Evolutionary conservation across 2,888 invertebrate genomes (phyloP).

Genomic region (Phanerotoma sp.): DNA sequence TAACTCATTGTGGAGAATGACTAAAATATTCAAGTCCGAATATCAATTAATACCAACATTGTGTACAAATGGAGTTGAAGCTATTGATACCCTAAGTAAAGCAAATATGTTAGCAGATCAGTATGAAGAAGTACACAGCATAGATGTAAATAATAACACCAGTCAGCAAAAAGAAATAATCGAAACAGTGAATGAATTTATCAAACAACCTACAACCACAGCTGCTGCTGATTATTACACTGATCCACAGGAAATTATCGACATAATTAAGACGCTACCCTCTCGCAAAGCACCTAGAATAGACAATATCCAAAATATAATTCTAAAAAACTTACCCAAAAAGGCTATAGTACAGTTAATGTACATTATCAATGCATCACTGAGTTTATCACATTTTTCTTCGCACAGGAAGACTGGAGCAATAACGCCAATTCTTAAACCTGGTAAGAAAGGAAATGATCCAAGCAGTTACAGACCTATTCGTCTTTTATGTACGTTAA

Average conservation of each 20-base stretch:
- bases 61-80: constrained; percentile 12
- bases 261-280: constrained; percentile 9
- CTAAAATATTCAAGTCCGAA: constrained; percentile 27
- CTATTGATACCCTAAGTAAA: constrained; percentile 26
- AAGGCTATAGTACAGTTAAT: constrained; percentile 15
- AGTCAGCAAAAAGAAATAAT: constrained; percentile 26
- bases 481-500: constrained; percentile 12
- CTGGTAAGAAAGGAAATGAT: constrained; percentile 13
- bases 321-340: constrained; percentile 7
- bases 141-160: constrained; percentile 28
- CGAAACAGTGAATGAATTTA: constrained; percentile 9
- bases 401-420: constrained; percentile 19
- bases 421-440: constrained; percentile 18
- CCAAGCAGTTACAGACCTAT: constrained; percentile 26
- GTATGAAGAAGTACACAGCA: constrained; percentile 27
- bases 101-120: constrained; percentile 27
- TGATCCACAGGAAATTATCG: constrained; percentile 31
- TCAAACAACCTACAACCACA: not conserved
- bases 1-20: constrained; percentile 21
- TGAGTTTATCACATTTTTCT: constrained; percentile 19
- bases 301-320: constrained; percentile 24
- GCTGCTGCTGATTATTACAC: constrained; percentile 23
- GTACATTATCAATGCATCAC: constrained; percentile 19
- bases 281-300: constrained; percentile 23
- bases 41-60: constrained; percentile 24